Evolutionary conservation across 1,140 invertebrate genomes (phyloP).

Genomic region (Eciton burchellii): DNA sequence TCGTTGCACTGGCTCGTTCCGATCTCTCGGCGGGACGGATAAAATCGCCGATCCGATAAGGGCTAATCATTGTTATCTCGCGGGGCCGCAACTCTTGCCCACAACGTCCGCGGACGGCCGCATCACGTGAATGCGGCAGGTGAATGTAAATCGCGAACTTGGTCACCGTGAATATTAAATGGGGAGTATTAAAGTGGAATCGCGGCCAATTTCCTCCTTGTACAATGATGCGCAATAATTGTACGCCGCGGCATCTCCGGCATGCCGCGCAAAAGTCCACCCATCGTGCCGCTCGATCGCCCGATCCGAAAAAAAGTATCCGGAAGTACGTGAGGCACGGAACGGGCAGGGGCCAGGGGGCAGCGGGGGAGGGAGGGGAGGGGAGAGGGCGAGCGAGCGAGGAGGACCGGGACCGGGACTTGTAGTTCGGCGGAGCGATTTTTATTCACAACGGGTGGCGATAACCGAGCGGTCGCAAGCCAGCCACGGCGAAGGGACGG

Average conservation of each 20-base stretch:
- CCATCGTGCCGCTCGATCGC: slow-evolving; percentile 17
- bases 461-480: slow-evolving; percentile 17
- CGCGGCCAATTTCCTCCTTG: slow-evolving; percentile 38
- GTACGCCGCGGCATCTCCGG: slow-evolving; percentile 1
- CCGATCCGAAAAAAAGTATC: slow-evolving; percentile 28
- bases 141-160: slow-evolving; percentile 51
- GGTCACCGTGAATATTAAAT: slow-evolving; percentile 57
- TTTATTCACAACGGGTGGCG: slow-evolving; percentile 69
- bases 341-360: slow-evolving; percentile 25
- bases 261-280: slow-evolving; percentile 34
- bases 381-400: no score
- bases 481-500: slow-evolving; percentile 29
- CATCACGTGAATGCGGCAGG: slow-evolving; percentile 1
- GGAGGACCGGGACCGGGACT: no score
- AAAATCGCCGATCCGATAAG: slow-evolving; percentile 66
- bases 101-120: slow-evolving; percentile 9
- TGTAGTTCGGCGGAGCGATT: slow-evolving; percentile 65
- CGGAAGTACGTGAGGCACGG: slow-evolving; percentile 38
- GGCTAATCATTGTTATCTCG: slow-evolving; percentile 70
- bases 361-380: no score
- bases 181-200: slow-evolving; percentile 45
- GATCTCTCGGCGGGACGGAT: slow-evolving; percentile 61
- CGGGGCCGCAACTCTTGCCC: slow-evolving; percentile 7
- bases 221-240: slow-evolving; percentile 51
- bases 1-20: slow-evolving; percentile 77